These are phyloP conservation scores for Choristoneura fumiferana DNA, from an alignment of 1,140 invertebrate genomes.

Conservation along the genomic window DNA sequence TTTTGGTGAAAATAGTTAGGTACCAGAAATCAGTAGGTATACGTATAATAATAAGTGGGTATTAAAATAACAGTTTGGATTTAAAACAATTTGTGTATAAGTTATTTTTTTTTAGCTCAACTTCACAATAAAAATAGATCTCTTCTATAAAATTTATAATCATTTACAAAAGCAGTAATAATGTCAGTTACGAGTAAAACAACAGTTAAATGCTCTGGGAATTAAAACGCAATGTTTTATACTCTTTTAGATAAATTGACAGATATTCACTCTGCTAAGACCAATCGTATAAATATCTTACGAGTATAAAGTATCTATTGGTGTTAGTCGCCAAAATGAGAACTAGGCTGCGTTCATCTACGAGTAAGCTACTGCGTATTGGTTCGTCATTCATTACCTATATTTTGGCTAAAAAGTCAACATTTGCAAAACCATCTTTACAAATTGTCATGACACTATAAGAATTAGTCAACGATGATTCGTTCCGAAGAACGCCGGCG, in stretches of 20 bases:
- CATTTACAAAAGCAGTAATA: conserved; percentile 74
- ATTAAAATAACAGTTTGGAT: conserved; percentile 69
- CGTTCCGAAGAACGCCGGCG: conserved; percentile 48
- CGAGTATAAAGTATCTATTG: conserved; percentile 74
- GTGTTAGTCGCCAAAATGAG: conserved; percentile 74
- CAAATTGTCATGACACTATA: conserved; percentile 77
- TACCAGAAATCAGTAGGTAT: conserved; percentile 75
- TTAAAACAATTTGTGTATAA: conserved; percentile 60
- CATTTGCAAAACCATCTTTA: conserved; percentile 76
- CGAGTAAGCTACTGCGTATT: conserved; percentile 76
- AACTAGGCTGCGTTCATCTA: conserved; percentile 75
- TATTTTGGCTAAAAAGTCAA: conserved; percentile 78
- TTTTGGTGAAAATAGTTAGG: conserved; percentile 82
- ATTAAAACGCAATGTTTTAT: conserved; percentile 55
- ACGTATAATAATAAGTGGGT: conserved; percentile 27
- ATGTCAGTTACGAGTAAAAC: conserved; percentile 65
- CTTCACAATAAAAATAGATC: conserved; percentile 78
- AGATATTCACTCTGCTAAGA: conserved; percentile 70
- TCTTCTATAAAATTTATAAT: conserved; percentile 78
- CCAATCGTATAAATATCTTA: conserved; percentile 76
- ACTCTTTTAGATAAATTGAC: conserved; percentile 73
- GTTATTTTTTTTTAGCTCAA: conserved; percentile 63
- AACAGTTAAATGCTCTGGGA: conserved; percentile 74
- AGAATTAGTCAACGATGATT: conserved; percentile 75
- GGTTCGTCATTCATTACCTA: conserved; percentile 76